Evolutionary conservation across 1,140 invertebrate species (phyloP), one percentile per base, ranked within the genome.

Genomic region (Steinernema khuongi): DNA sequence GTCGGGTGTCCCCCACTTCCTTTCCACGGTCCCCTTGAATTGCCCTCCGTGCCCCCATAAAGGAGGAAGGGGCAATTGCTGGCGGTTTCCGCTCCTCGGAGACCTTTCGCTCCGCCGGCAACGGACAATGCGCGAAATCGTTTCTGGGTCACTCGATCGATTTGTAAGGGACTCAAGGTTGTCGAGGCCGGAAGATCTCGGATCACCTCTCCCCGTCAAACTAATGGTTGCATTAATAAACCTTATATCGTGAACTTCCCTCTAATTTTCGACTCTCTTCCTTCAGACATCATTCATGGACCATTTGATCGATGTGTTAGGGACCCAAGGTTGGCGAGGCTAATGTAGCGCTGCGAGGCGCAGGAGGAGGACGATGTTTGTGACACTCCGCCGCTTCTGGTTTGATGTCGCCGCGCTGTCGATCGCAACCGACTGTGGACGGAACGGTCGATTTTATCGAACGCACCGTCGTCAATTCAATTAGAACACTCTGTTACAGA

Each of bases 391-490:
- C 14, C 50, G 50, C 50, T 41, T 60, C 50, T 60, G 19, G 2
- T 7, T 22, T 22, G 50, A 14, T 7, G 22, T 22, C 50, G 50
- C 50, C 14, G 14, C 50, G 50, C 50, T 7, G 14, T 26, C 22
- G 50, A n/a, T 22, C 11, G 50, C 50, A 60, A 22, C 50, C 26
- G 50, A 41, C 36, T n/a, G 36, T 22, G 50, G 11, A 60, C 26
- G 50, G 50, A 60, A 60, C 50, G 50, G 50, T 60, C 11, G 50
- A 17, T 60, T 26, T 60, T 60, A 60, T 60, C 50, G 50, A 60
- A 60, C 14, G 26, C 14, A 60, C 14, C 14, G 22, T 60, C 50
- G 50, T 60, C 14, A 60, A 17, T 60, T 60, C 7, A 60, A 60
- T 60, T 22, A 60, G 50, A 60, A n/a, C 14, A 60, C 19, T n/a